Evolutionary conservation across 35 echinoderm and acorn worm genomes (phyloP).

Genomic region (Ptychodera flava): DNA sequence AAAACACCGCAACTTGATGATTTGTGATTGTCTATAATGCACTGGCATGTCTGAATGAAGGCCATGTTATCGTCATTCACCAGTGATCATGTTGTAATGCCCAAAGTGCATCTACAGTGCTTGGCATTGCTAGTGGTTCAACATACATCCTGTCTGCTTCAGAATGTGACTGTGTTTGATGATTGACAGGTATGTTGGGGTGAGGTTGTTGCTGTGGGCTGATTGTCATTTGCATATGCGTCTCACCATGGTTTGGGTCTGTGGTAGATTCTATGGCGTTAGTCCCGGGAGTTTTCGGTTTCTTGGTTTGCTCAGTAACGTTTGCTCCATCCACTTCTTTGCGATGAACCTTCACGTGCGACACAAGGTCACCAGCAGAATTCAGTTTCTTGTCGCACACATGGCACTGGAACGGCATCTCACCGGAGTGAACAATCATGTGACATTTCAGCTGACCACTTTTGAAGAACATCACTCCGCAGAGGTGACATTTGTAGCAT

Average conservation of each 20-base stretch:
- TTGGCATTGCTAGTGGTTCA: background rate
- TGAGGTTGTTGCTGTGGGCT: background rate
- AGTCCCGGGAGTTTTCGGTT: background rate
- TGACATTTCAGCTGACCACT: slow-evolving; percentile 10
- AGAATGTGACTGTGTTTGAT: background rate
- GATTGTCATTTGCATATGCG: background rate
- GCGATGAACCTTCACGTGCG: background rate
- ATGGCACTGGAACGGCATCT: slow-evolving; percentile 4
- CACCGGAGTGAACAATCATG: slow-evolving; percentile 1
- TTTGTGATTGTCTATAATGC: too few relatives aligned
- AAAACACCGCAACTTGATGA: too few relatives aligned
- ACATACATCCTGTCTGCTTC: background rate
- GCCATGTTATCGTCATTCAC: background rate
- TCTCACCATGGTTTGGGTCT: background rate
- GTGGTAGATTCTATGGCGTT: background rate
- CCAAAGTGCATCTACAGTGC: background rate
- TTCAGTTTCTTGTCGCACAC: slow-evolving; percentile 6
- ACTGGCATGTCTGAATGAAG: too few relatives aligned
- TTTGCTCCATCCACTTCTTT: background rate
- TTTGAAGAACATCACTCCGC: background rate
- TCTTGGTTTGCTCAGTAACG: background rate
- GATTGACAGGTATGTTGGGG: background rate
- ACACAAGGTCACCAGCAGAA: background rate
- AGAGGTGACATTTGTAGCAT: slow-evolving; percentile 3
- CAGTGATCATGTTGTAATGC: background rate